Evolutionary conservation across 2,113 vertebrate genomes (phyloP).

Genomic region (Ictalurus furcatus): DNA sequence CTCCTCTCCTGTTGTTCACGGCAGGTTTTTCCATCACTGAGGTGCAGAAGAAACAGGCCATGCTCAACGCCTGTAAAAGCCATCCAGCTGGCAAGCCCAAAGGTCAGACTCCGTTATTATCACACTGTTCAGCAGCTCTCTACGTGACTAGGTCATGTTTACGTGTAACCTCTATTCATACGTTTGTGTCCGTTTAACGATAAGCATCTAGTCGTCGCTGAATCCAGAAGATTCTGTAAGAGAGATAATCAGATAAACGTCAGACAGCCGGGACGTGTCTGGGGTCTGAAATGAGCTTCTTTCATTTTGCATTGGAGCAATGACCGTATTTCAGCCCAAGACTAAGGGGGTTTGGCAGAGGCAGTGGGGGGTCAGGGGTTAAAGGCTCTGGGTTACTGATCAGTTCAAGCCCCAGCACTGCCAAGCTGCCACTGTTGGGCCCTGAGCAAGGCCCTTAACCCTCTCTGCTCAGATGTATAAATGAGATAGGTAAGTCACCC

Average conservation of each 20-base stretch:
- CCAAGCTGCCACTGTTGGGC: no score
- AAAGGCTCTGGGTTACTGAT: no score
- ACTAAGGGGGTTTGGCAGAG: no score
- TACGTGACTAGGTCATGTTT: neutral
- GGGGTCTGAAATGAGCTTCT: no score
- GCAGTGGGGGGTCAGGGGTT: no score
- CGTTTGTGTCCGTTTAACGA: neutral
- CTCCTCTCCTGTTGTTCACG: neutral
- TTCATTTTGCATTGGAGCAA: no score
- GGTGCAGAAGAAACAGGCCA: slow-evolving; percentile 92
- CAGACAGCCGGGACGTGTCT: no score
- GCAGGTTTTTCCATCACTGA: slow-evolving; percentile 92
- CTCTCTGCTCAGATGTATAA: no score
- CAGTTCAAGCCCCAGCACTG: no score
- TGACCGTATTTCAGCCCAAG: no score
- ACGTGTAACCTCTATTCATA: neutral
- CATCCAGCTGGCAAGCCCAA: slow-evolving; percentile 87
- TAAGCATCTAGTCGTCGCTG: neutral
- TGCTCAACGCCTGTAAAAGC: slow-evolving; percentile 89
- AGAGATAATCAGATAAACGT: neutral
- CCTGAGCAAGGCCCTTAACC: no score
- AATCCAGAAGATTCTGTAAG: neutral
- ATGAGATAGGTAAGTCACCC: no score
- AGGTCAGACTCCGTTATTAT: slow-evolving; percentile 70
- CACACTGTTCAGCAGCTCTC: neutral